phyloP scores from a whole-genome alignment of 2,113 vertebrate species.

The Ceyx melanurus region DNA sequence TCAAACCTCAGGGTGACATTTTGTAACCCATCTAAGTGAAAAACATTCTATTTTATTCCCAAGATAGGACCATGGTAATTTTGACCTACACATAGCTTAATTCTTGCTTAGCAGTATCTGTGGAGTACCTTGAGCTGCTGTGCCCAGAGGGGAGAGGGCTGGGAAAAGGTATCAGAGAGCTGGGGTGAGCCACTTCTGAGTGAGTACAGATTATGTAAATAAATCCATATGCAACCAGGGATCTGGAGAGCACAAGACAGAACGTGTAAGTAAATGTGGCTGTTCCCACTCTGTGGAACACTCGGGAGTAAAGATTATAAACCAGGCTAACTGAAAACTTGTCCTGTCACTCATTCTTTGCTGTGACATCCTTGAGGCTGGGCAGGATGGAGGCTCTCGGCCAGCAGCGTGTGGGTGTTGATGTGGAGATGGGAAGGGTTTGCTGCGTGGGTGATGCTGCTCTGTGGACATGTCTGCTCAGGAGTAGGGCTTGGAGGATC shows the following conservation, averaged over 20 bases:
- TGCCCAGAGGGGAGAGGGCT: not conserved
- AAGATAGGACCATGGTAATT: rapidly evolving
- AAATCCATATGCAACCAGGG: not conserved
- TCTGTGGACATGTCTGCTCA: rapidly evolving
- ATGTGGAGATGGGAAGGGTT: not conserved
- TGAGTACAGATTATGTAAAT: not conserved
- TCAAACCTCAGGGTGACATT: not conserved
- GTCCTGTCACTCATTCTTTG: not conserved
- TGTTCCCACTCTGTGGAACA: rapidly evolving
- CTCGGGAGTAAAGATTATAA: not conserved
- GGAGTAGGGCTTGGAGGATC: not conserved
- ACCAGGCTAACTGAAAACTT: not conserved
- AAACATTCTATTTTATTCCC: not conserved
- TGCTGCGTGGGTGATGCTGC: not conserved
- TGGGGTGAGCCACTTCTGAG: not conserved
- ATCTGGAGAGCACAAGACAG: not conserved
- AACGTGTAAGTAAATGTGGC: not conserved
- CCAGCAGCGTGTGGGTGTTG: not conserved
- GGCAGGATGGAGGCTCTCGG: not conserved
- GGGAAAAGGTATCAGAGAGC: not conserved
- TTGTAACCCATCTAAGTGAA: not conserved
- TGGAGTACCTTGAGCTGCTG: not conserved
- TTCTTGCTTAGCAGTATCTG: not conserved
- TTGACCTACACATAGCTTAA: not conserved
- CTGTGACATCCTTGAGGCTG: not conserved